A percentile compares a stretch with the other conserved stretches of the same genome.
phyloP scores from a whole-genome alignment of 2,888 invertebrate species.

The Spisula subtruncata region DNA sequence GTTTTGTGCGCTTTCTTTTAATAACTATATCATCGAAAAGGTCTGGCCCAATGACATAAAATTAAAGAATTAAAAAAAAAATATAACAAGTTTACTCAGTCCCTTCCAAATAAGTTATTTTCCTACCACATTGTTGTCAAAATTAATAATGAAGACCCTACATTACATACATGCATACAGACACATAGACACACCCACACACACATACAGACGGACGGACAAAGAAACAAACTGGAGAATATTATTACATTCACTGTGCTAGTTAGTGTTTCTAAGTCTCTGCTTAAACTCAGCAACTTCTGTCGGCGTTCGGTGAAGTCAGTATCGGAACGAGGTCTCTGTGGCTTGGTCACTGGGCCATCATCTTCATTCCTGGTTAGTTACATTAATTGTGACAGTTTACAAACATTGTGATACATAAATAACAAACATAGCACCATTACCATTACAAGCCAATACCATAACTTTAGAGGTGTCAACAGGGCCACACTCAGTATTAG shows the following conservation, averaged over 20 bases:
- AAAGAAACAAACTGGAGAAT: background rate
- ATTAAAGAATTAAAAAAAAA: no score
- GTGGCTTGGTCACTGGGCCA: background rate
- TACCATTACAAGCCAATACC: no score
- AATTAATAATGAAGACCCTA: no score
- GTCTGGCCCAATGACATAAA: no score
- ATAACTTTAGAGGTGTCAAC: no score
- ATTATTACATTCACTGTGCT: background rate
- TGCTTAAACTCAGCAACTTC: constrained; percentile 61
- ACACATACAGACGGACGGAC: background rate
- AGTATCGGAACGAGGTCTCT: constrained; percentile 44
- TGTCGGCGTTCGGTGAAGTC: constrained; percentile 66
- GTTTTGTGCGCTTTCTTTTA: no score
- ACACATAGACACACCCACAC: background rate
- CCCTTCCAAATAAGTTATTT: no score
- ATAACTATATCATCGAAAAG: no score
- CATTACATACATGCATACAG: constrained; percentile 24
- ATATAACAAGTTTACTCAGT: no score
- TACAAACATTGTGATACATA: constrained; percentile 7
- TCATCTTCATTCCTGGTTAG: background rate
- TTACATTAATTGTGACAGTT: constrained; percentile 4
- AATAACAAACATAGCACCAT: background rate
- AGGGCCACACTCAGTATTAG: no score
- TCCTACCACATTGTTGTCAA: no score
- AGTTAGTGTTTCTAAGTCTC: constrained; percentile 65